These are phyloP conservation scores for Automeris io DNA, from an alignment of 2,888 invertebrate species.

Conservation along the genomic window DNA sequence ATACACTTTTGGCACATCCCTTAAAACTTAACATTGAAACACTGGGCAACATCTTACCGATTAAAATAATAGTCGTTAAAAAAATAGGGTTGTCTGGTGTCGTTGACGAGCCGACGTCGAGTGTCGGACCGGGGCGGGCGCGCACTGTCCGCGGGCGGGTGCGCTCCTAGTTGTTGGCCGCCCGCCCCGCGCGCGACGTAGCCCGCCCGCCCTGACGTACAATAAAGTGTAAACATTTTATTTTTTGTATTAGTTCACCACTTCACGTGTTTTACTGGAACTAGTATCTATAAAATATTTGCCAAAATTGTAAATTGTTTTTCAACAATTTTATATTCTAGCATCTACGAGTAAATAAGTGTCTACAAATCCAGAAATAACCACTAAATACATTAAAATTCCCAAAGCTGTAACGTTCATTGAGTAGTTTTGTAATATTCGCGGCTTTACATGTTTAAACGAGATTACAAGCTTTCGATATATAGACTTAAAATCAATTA, in stretches of 20 bases:
- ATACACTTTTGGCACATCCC: constrained; percentile 53
- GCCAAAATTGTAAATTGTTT: not conserved
- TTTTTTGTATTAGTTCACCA: constrained; percentile 41
- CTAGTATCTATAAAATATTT: not conserved
- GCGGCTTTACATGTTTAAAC: too few species aligned
- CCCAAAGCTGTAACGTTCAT: too few species aligned
- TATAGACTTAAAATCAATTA: too few species aligned
- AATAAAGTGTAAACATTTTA: constrained; percentile 52
- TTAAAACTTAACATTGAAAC: constrained; percentile 34
- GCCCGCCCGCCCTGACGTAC: constrained; percentile 37
- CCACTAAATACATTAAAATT: too few species aligned
- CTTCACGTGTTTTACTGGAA: constrained; percentile 21
- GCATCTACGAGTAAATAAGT: too few species aligned
- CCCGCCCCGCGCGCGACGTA: constrained; percentile 32
- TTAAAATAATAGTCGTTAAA: constrained; percentile 64
- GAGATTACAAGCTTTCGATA: too few species aligned
- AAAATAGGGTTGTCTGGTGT: constrained; percentile 62
- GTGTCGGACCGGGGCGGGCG: constrained; percentile 74
- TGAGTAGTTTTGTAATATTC: too few species aligned
- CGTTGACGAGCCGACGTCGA: constrained; percentile 77
- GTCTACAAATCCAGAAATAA: too few species aligned
- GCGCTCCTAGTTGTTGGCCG: constrained; percentile 17
- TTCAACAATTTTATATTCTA: too few species aligned
- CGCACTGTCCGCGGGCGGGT: constrained; percentile 58
- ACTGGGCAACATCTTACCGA: constrained; percentile 66